These are phyloP conservation scores for Phrynocephalus vlangalii DNA, from an alignment of 2,797 vertebrate genomes.

Conservation along the genomic window DNA sequence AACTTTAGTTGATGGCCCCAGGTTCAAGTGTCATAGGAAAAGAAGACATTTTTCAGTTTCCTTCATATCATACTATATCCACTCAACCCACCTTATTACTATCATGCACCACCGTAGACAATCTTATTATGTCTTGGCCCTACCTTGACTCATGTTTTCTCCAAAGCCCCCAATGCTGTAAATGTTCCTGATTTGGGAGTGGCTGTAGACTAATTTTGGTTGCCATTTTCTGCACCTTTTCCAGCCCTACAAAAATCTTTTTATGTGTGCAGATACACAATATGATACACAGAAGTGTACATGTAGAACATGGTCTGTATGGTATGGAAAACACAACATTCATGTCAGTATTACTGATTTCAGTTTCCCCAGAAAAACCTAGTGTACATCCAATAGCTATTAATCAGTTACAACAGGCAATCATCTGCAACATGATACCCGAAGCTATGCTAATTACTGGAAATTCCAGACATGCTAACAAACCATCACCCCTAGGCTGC, in stretches of 20 bases:
- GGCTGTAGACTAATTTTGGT: neutral
- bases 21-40: too few relatives aligned
- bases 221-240: neutral
- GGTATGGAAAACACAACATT: neutral
- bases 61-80: too few relatives aligned
- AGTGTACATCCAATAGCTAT: neutral
- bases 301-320: neutral
- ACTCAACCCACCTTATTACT: too few relatives aligned
- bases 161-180: too few relatives aligned
- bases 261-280: neutral
- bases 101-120: too few relatives aligned
- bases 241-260: neutral
- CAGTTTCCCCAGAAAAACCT: neutral
- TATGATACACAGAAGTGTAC: neutral
- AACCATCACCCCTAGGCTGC: neutral
- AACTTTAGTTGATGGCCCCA: too few relatives aligned
- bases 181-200: too few relatives aligned
- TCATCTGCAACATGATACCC: neutral
- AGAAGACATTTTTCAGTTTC: too few relatives aligned
- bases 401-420: neutral
- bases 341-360: neutral
- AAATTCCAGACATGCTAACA: neutral
- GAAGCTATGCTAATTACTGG: neutral
- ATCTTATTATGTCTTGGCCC: too few relatives aligned
- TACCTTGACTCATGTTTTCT: too few relatives aligned